These are phyloP conservation scores for Epinephelus malabaricus DNA, from an alignment of 2,797 vertebrate genomes.

Conservation along the genomic window DNA sequence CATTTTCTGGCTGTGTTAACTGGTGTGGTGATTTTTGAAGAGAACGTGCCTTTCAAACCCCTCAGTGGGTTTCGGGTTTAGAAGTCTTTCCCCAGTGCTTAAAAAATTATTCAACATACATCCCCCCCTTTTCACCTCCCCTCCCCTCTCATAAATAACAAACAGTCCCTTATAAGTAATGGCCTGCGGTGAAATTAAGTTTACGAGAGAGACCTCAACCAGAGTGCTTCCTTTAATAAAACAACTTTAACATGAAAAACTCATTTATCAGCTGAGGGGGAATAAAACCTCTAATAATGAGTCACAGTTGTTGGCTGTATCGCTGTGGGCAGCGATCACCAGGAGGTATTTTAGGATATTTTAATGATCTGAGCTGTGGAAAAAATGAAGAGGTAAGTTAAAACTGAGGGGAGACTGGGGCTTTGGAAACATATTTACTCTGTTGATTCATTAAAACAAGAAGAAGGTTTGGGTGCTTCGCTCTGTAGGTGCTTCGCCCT, in stretches of 20 bases:
- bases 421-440: constrained; percentile 39
- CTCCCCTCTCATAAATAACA: too few species aligned
- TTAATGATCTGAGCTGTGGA: constrained; percentile 52
- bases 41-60: too few species aligned
- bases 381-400: constrained; percentile 9
- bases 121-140: too few species aligned
- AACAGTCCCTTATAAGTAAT: background rate
- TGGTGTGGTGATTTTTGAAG: too few species aligned
- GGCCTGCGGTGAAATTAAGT: constrained; percentile 23
- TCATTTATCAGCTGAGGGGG: constrained; percentile 25
- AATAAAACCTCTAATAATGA: constrained; percentile 37
- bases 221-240: constrained; percentile 25
- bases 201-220: constrained; percentile 9
- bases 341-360: constrained; percentile 35
- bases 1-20: too few species aligned
- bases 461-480: constrained; percentile 24
- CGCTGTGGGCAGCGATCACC: constrained; percentile 20
- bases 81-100: too few species aligned
- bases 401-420: background rate
- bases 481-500: constrained; percentile 37
- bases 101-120: too few species aligned
- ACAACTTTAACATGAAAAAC: constrained; percentile 18
- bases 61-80: too few species aligned
- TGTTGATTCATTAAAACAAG: constrained; percentile 50
- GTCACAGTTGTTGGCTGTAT: constrained; percentile 27